A percentile compares a stretch with the other conserved stretches of the same genome.
These are phyloP conservation scores for Spermophilus dauricus DNA, from an alignment of 2,113 vertebrate genomes.

Conservation along the genomic window DNA sequence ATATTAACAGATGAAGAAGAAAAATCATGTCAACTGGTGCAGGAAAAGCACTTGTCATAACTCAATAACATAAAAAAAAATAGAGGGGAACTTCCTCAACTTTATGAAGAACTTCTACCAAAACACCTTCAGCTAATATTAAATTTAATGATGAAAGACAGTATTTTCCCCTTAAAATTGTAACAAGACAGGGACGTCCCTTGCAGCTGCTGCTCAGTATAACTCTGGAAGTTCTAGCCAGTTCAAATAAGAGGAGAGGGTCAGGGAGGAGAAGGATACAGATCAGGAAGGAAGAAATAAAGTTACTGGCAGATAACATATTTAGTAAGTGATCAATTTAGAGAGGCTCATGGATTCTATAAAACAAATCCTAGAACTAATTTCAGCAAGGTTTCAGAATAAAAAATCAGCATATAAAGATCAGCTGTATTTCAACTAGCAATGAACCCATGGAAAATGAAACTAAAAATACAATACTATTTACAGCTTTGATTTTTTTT, in stretches of 20 bases:
- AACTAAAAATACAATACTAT: background rate
- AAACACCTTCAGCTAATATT: background rate
- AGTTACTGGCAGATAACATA: background rate
- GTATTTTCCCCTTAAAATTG: background rate
- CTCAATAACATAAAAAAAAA: background rate
- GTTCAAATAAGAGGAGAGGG: background rate
- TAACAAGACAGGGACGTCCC: background rate
- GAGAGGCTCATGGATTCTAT: background rate
- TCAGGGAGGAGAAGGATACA: background rate
- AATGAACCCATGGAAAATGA: background rate
- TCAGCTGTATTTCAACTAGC: background rate
- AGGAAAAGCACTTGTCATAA: constrained; percentile 11
- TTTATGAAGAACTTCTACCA: background rate
- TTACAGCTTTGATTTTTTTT: background rate
- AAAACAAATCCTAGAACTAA: background rate
- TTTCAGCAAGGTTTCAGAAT: background rate
- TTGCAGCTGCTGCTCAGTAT: background rate
- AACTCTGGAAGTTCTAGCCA: background rate
- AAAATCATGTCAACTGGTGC: background rate
- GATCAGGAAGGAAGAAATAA: background rate
- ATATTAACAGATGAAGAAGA: background rate
- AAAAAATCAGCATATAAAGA: background rate
- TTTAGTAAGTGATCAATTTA: background rate
- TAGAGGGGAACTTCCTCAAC: background rate
- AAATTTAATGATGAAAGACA: background rate